A percentile compares a stretch with the other conserved stretches of the same genome.
These are phyloP conservation scores for Artibeus jamaicensis DNA, from an alignment of 2,797 vertebrate species.

Conservation along the genomic window DNA sequence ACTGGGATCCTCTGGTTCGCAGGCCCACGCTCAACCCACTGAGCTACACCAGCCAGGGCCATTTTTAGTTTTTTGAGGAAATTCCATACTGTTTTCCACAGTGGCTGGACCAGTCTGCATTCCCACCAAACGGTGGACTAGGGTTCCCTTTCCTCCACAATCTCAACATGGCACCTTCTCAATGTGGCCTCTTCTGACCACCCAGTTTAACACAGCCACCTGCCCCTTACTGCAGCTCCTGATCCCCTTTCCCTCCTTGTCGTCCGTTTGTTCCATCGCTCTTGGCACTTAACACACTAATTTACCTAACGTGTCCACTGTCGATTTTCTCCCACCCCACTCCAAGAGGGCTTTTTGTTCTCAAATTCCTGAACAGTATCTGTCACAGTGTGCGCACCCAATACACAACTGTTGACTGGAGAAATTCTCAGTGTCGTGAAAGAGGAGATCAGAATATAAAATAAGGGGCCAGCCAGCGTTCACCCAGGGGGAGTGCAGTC, in stretches of 20 bases:
- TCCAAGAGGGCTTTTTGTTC: neutral
- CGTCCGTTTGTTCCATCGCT: neutral
- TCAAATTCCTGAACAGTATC: neutral
- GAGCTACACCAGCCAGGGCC: no score
- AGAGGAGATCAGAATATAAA: neutral
- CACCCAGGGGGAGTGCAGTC: neutral
- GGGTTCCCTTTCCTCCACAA: no score
- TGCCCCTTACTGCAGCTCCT: neutral
- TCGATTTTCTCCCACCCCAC: neutral
- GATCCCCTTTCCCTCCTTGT: neutral
- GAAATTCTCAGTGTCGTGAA: neutral
- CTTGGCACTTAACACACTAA: neutral
- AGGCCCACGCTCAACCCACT: no score
- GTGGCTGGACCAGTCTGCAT: no score
- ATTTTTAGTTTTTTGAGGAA: no score
- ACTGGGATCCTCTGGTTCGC: no score
- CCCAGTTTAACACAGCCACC: neutral
- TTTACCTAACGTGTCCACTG: neutral
- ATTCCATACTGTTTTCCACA: no score
- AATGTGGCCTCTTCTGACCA: neutral
- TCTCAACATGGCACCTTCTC: neutral
- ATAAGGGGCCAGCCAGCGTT: neutral
- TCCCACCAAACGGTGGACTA: no score
- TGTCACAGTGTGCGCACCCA: neutral
- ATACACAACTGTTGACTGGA: neutral